Conservation (phyloP, 2,113 vertebrate species). For the Triplophysa siluroides region DNA sequence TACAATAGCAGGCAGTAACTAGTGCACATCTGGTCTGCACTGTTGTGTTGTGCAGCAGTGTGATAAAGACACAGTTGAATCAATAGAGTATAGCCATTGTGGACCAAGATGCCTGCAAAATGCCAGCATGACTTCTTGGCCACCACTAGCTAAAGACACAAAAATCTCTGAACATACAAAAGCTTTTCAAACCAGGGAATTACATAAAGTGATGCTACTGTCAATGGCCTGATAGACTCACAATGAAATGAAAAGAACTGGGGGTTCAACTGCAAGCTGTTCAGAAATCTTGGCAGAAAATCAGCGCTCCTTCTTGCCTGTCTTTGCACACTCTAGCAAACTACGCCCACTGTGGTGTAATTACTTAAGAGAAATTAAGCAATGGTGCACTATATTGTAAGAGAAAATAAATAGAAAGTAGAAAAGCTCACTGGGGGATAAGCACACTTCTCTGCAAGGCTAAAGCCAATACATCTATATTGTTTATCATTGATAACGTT, state of each 20-base stretch:
- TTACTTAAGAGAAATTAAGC: slow-evolving; percentile 67
- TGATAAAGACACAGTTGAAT: slow-evolving; percentile 47
- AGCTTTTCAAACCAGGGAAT: slow-evolving; percentile 83
- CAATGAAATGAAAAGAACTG: slow-evolving; percentile 76
- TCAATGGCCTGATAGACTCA: slow-evolving; percentile 81
- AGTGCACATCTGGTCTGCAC: slow-evolving; percentile 39
- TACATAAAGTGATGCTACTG: slow-evolving; percentile 82
- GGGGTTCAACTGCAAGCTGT: slow-evolving; percentile 60
- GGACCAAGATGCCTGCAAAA: slow-evolving; percentile 56
- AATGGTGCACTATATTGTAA: slow-evolving; percentile 56
- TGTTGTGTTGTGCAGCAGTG: slow-evolving; percentile 51
- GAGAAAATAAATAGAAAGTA: slow-evolving; percentile 49
- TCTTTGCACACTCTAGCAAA: slow-evolving; percentile 57
- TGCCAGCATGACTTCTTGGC: slow-evolving; percentile 43
- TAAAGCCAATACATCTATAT: slow-evolving; percentile 61
- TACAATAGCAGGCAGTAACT: slow-evolving; percentile 15
- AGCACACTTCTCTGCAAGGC: slow-evolving; percentile 46
- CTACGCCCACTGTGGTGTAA: slow-evolving; percentile 57
- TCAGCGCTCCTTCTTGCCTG: slow-evolving; percentile 49
- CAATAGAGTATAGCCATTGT: slow-evolving; percentile 47
- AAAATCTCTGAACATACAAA: slow-evolving; percentile 76
- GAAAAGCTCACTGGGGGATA: slow-evolving; percentile 26
- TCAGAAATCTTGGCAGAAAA: slow-evolving; percentile 67
- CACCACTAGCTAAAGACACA: slow-evolving; percentile 58
- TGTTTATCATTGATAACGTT: slow-evolving; percentile 60